phyloP scores from a whole-genome alignment of 2,888 invertebrate species.

The Mythimna impura region DNA sequence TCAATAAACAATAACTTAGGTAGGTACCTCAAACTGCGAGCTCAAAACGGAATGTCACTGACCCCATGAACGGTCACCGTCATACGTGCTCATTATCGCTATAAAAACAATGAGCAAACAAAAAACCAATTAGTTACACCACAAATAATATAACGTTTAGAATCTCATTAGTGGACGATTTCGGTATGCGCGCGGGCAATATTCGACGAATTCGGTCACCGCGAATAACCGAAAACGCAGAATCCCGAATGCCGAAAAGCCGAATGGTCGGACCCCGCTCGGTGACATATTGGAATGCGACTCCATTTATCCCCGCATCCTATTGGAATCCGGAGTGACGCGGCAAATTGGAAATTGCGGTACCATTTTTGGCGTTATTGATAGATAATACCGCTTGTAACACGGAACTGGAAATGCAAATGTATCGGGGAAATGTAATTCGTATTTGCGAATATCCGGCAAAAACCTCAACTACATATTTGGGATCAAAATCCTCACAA shows the following conservation, averaged over 20 bases:
- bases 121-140: slow-evolving; percentile 71
- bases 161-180: slow-evolving; percentile 83
- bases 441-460: slow-evolving; percentile 20
- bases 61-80: slow-evolving; percentile 51
- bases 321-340: slow-evolving; percentile 90
- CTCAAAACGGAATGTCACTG: slow-evolving; percentile 51
- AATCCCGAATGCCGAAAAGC: slow-evolving; percentile 85
- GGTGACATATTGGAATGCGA: slow-evolving; percentile 90
- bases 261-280: slow-evolving; percentile 84
- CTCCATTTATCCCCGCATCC: slow-evolving; percentile 90
- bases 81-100: slow-evolving; percentile 59
- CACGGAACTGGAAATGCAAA: slow-evolving; percentile 64
- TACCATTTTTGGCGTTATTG: slow-evolving; percentile 88
- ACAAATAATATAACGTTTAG: slow-evolving; percentile 75
- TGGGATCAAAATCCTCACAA: background rate
- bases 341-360: slow-evolving; percentile 90
- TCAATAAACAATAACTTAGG: slow-evolving; percentile 27
- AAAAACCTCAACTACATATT: slow-evolving; percentile 4
- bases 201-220: slow-evolving; percentile 78
- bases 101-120: slow-evolving; percentile 64
- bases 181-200: slow-evolving; percentile 80
- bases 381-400: slow-evolving; percentile 86
- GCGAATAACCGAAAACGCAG: slow-evolving; percentile 83
- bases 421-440: slow-evolving; percentile 40
- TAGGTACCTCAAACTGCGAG: slow-evolving; percentile 24